These are phyloP conservation scores for Eufriesea mexicana DNA, from an alignment of 1,140 invertebrate genomes.

Conservation along the genomic window DNA sequence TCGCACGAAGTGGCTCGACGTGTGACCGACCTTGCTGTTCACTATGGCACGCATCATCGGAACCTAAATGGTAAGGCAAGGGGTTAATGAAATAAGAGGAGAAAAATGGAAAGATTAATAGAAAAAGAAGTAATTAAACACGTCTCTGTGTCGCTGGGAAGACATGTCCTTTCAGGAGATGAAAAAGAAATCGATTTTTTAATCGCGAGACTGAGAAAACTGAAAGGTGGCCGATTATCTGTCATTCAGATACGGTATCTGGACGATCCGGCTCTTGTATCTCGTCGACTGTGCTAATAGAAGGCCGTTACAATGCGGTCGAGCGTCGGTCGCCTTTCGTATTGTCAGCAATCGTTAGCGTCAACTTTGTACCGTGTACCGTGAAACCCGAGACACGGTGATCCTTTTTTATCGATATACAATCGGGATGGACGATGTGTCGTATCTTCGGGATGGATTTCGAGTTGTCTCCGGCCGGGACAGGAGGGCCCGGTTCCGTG, in stretches of 20 bases:
- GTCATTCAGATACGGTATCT: constrained; percentile 43
- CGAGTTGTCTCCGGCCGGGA: constrained; percentile 9
- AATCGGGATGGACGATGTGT: constrained; percentile 14
- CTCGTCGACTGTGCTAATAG: constrained; percentile 53
- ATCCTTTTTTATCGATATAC: constrained; percentile 30
- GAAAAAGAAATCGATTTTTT: not conserved
- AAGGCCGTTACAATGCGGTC: constrained; percentile 49
- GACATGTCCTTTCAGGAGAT: not conserved
- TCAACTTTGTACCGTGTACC: constrained; percentile 38
- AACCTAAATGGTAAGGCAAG: too few species aligned
- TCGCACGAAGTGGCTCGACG: too few species aligned
- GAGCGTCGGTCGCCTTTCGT: constrained; percentile 48
- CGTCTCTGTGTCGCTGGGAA: not conserved
- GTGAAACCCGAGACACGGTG: constrained; percentile 38
- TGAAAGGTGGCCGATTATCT: constrained; percentile 44
- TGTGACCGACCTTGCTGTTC: too few species aligned
- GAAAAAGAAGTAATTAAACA: not conserved
- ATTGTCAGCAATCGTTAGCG: constrained; percentile 55
- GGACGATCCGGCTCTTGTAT: constrained; percentile 28
- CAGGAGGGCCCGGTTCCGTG: constrained; percentile 1
- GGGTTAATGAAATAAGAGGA: too few species aligned
- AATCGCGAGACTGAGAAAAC: constrained; percentile 5
- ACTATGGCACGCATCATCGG: too few species aligned
- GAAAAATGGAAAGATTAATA: not conserved
- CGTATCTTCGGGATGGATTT: constrained; percentile 43